Base-by-base conservation (phyloP, 2,797 vertebrate species). In the Pangasius larnaudii region DNA sequence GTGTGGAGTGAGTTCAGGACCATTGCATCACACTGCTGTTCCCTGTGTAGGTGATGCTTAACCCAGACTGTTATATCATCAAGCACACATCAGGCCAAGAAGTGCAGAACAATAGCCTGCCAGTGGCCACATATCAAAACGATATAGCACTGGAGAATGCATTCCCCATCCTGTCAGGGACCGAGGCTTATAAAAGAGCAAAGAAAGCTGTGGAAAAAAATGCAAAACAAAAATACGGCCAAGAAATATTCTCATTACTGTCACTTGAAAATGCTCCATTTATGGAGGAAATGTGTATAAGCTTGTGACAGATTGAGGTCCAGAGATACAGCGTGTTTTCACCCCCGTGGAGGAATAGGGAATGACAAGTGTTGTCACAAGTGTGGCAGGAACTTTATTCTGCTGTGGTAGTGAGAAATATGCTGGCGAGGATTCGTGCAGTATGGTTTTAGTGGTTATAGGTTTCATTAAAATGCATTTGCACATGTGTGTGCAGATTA, bases 231-330 rank as follows among this genome's bases (percentile, higher is more conserved):
- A 90, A 83, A 88, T 85, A 85, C 13, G 58, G 61, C 75, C 84
- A 27, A 84, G 85, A 85, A 33, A 85, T 87, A 82, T 90, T 91
- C 89, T 91, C 87, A 90, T 91, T 91, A 91, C 90, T 92, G 91
- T 91, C 90, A 89, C 88, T 86, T 89, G 87, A 91, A 79, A 89
- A 88, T 81, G 91, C 74, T 89, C 58, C 69, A 75, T 90, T 88
- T 87, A 90, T 88, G 53, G 86, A 86, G 80, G 88, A 80, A 77
- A 84, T 86, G 87, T 80, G 78, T 88, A 78, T 78, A 36, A 82
- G 86, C 86, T 63, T 80, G 63, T 92, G 91, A 92, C 91, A 91
- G 90, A 91, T 91, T 91, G 81, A 91, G 90, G 92, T 91, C 89
- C 90, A 63, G 87, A 82, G 90, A 90, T 90, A 79, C 84, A 79